A percentile compares a stretch with the other conserved stretches of the same genome.
Conservation (phyloP, 2,113 vertebrate species). For the Pelodiscus sinensis region DNA sequence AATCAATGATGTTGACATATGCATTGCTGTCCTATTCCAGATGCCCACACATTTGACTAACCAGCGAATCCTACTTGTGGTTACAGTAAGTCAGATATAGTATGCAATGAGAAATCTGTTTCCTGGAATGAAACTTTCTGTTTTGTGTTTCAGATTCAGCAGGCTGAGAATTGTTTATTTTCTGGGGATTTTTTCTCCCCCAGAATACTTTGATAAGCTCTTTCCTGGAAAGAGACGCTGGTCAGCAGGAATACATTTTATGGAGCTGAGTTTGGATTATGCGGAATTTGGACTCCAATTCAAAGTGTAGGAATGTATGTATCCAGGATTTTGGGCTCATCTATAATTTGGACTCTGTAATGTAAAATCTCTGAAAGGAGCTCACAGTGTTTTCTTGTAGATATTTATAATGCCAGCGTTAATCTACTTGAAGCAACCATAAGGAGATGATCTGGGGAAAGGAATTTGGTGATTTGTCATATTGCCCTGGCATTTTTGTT, state of each 20-base stretch:
- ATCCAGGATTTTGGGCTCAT: background rate
- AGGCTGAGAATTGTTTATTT: background rate
- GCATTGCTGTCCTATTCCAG: background rate
- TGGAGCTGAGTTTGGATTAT: background rate
- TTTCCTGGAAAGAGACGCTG: background rate
- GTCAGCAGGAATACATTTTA: background rate
- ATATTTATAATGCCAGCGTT: background rate
- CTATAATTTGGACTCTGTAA: background rate
- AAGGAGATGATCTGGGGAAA: background rate
- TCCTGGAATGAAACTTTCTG: background rate
- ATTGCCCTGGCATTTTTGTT: background rate
- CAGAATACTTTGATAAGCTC: background rate
- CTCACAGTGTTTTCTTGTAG: background rate
- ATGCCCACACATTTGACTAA: background rate
- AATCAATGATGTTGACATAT: background rate
- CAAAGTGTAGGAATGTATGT: background rate
- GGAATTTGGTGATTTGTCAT: rapidly evolving
- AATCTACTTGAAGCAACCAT: background rate
- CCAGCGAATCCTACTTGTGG: background rate
- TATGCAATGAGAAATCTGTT: background rate
- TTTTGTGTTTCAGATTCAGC: background rate
- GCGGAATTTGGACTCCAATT: background rate
- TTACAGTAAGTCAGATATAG: background rate
- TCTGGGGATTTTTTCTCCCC: background rate
- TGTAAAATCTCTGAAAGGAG: background rate